Base-by-base conservation (phyloP, 1,140 invertebrate species). In the Latrodectus geometricus region DNA sequence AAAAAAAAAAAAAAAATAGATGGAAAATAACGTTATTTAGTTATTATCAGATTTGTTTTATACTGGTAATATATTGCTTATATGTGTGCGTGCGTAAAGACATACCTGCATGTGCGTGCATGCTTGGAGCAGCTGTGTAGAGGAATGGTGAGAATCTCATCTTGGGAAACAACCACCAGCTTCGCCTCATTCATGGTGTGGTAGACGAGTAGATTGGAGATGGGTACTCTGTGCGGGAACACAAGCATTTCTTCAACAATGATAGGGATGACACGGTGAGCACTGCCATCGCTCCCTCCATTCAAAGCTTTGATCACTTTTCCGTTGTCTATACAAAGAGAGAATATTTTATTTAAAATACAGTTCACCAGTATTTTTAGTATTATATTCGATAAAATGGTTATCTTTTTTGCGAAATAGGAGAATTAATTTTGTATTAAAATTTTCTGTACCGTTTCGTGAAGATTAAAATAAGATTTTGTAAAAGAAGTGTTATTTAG, bases 251-350 rank as follows among this genome's bases (percentile, higher is more conserved):
- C 96, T 83, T 96, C 96, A 88, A 97, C 95, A 17, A 97, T 93
- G 69, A 96, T 93, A 2, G 95, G 94, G 84, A 94, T 94, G 0
- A 96, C 96, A 93, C 87, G 95, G 93, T 89, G 94, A 93, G 95
- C 77, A 94, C 91, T 93, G 92, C 49, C 91, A 21, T 95, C 94
- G 93, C 83, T 85, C 79, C 88, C 72, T 21, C 95, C 94, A 91
- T 97, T 98, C 20, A 98, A 94, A 17, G 96, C 94, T 91, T 98
- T 99, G 86, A 98, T 93, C 65, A 99, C 94, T 90, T 95, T 94
- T 14, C 97, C 97, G 91, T 98, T 95, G 92, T 97, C 97, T 94
- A 91, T 88, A 91, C 92, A 91, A 88, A 89, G 87, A 84, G 89
- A 1, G n/a, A n/a, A n/a, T n/a, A n/a, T n/a, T n/a, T n/a, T n/a